phyloP scores from a whole-genome alignment of 2,888 invertebrate species.

The Salticus scenicus region DNA sequence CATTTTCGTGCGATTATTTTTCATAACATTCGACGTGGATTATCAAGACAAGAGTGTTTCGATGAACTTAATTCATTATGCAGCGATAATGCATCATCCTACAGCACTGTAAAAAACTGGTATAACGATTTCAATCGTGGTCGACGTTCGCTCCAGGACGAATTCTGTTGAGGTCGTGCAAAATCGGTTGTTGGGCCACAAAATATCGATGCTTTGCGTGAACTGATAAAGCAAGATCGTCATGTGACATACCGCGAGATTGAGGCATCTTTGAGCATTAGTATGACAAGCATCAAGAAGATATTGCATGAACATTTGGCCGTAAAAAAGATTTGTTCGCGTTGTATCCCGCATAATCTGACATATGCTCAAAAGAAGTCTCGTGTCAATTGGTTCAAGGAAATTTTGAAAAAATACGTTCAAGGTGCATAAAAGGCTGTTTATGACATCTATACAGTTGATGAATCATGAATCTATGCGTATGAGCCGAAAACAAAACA shows the following conservation, averaged over 20 bases:
- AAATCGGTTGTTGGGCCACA: conserved; percentile 1
- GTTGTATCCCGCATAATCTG: conserved; percentile 1
- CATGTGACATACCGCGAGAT: conserved; percentile 15
- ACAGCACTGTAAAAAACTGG: conserved; percentile 16
- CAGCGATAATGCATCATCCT: conserved; percentile 1
- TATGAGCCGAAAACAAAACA: conserved; percentile 15
- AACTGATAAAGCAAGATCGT: conserved; percentile 1
- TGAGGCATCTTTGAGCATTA: background rate
- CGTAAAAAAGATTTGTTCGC: background rate
- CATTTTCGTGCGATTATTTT: conserved; percentile 1
- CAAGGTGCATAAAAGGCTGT: background rate
- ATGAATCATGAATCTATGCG: conserved; percentile 19
- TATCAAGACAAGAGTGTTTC: background rate
- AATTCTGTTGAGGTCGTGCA: background rate
- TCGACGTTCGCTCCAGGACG: background rate
- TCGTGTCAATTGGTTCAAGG: conserved; percentile 3
- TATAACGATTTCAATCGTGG: background rate
- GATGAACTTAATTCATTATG: background rate
- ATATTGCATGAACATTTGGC: conserved; percentile 9
- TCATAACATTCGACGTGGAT: background rate
- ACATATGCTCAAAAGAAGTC: conserved; percentile 4
- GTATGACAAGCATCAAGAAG: background rate
- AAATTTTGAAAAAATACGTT: background rate
- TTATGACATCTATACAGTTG: conserved; percentile 19
- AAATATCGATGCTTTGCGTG: conserved; percentile 8